phyloP scores from a whole-genome alignment of 2,888 invertebrate genomes.

The Drosophila meridiana region DNA sequence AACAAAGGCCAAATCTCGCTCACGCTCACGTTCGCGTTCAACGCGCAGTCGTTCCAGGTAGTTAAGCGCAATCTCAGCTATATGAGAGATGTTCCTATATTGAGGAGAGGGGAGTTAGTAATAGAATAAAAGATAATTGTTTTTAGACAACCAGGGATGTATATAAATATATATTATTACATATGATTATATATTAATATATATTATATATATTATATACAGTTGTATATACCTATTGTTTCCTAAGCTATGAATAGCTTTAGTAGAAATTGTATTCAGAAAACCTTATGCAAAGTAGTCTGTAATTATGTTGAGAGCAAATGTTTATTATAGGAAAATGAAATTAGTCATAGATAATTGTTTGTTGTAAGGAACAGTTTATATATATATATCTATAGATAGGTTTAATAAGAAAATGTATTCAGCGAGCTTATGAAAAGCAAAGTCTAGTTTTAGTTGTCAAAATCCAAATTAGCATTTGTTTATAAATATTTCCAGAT shows the following conservation, averaged over 20 bases:
- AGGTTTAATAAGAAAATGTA: background rate
- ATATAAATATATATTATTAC: background rate
- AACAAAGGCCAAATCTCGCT: conserved; percentile 65
- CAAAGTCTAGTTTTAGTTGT: background rate
- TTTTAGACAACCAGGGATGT: background rate
- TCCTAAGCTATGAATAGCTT: background rate
- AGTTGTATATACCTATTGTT: background rate
- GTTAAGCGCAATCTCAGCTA: background rate
- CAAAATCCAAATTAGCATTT: no score
- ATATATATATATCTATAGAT: background rate
- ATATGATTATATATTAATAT: background rate
- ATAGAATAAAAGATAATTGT: background rate
- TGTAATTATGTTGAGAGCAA: no score
- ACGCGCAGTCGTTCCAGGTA: conserved; percentile 71
- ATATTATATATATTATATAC: background rate
- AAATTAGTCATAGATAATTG: no score
- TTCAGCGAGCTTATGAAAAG: background rate
- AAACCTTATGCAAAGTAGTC: background rate
- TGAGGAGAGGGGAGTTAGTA: background rate
- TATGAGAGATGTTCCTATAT: background rate
- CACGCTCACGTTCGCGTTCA: conserved; percentile 65
- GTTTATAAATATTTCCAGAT: no score
- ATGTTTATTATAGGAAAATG: no score
- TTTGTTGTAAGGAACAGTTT: no score
- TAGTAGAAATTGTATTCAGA: background rate